Evolutionary conservation across 2,888 invertebrate genomes (phyloP), one percentile per base, ranked within the genome.

Genomic region (Caenorhabditis sp.): DNA sequence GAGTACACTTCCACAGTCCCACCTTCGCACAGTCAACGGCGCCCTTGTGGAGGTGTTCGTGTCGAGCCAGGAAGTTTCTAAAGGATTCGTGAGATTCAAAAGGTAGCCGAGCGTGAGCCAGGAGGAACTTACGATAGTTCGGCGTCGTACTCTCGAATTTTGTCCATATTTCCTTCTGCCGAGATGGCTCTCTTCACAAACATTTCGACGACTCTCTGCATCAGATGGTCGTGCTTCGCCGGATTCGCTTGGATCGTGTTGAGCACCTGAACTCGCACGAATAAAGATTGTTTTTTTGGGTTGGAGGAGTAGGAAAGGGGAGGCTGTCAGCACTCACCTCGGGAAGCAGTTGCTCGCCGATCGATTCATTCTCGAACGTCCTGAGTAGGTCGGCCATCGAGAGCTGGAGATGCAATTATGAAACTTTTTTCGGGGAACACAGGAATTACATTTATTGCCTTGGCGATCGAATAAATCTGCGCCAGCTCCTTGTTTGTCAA

Each of bases 311-410:
- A 35, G 45, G 27, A 32, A 62, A n/a, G n/a, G n/a, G n/a, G n/a
- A n/a, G n/a, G n/a, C n/a, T n/a, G n/a, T n/a, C n/a, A n/a, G n/a
- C n/a, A 62, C 11, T 52, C 37, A 74, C 81, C 74, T 81, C 78
- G 17, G 77, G 70, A 35, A 81, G 48, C 58, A 81, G 62, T 59
- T 79, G 75, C 22, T 81, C 77, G 15, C 70, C 79, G 39, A 77
- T 71, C 45, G 63, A 68, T 53, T 71, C 71, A 55, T 72, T 71
- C 30, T 63, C 77, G 30, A 77, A 77, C 32, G 50, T 45, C 43
- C 66, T 70, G 27, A 77, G 53, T 26, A 77, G 45, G 17, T 77
- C 71, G 2, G 71, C 50, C 71, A 77, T 65, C 5, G 62, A 56
- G 5, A 58, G 48, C 75, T 75, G 46, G n/a, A 68, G 24, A 45